Evolutionary conservation across 2,797 vertebrate genomes (phyloP), one percentile per base, ranked within the genome.

Genomic region (Anabas testudineus): DNA sequence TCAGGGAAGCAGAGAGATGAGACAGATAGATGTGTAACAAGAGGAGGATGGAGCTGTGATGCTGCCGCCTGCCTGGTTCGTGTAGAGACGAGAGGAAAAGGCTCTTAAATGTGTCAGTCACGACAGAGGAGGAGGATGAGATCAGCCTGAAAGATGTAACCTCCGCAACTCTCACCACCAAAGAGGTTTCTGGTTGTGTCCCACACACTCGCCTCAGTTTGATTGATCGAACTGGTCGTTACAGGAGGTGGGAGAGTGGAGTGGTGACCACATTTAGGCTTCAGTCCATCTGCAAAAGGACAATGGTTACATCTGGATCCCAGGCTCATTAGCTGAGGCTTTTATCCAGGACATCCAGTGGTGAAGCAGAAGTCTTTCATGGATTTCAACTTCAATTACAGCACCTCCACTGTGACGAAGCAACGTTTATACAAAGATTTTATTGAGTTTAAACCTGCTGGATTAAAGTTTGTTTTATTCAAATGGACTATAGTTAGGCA

Each of bases 101-200:
- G 52, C 64, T 82, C 49, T 76, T 72, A 54, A 48, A 66, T 55
- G 45, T 1, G 5, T 74, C 81, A 60, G 67, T 64, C 71, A n/a
- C n/a, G n/a, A n/a, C n/a, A n/a, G n/a, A n/a, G n/a, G n/a, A 71
- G 71, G 45, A 59, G 66, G 75, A 85, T 67, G 65, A 55, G 71
- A 60, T 79, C 53, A 66, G 36, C 56, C 45, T 41, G 66, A 56
- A 21, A 62, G 61, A 66, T 8, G 67, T 5, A 7, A 37, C 62
- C 64, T 77, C 76, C 6, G 0, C 14, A 12, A 36, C n/a, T 74
- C 57, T 59, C 26, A 3, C 60, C 2, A 1, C 22, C 22, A 3
- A 68, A 55, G 48, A 74, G 42, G 61, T 48, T 13, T 58, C 67
- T 32, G 41, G 36, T 21, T 12, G 10, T 12, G 10, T 21, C 10